Evolutionary conservation across 2,888 invertebrate species (phyloP).

Genomic region (Zelleria hepariella): DNA sequence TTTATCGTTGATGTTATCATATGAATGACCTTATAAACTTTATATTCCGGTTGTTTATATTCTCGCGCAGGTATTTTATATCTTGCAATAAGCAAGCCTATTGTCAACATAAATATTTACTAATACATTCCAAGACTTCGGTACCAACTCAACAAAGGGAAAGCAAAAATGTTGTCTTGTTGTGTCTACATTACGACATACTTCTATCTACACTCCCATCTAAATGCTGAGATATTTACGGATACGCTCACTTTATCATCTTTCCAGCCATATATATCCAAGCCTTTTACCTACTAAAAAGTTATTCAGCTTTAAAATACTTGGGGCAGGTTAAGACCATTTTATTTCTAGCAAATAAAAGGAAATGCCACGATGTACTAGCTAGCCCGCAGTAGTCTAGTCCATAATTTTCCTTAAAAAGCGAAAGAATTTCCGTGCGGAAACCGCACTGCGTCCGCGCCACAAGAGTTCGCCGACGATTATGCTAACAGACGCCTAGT

Average conservation of each 20-base stretch:
- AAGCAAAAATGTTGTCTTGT: neutral
- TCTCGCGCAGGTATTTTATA: neutral
- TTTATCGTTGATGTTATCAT: conserved; percentile 25
- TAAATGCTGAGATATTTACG: neutral
- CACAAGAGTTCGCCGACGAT: neutral
- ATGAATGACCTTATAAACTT: conserved; percentile 32
- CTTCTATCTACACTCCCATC: neutral
- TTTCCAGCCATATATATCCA: neutral
- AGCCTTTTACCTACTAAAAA: neutral
- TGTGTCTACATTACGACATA: neutral
- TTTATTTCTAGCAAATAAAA: too few species aligned
- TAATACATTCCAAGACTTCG: neutral
- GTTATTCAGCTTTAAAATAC: too few species aligned
- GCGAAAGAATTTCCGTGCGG: neutral
- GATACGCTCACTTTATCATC: neutral
- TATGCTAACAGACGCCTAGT: neutral
- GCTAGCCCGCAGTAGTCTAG: neutral
- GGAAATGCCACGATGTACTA: neutral
- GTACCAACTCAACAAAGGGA: neutral
- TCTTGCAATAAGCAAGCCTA: neutral
- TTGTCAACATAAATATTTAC: conserved; percentile 1
- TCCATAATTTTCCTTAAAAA: neutral
- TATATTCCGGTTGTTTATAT: neutral
- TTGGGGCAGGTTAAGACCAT: neutral
- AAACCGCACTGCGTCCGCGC: neutral